Base-by-base conservation (phyloP, 2,888 invertebrate genomes). In the Drosophila cracens region DNA sequence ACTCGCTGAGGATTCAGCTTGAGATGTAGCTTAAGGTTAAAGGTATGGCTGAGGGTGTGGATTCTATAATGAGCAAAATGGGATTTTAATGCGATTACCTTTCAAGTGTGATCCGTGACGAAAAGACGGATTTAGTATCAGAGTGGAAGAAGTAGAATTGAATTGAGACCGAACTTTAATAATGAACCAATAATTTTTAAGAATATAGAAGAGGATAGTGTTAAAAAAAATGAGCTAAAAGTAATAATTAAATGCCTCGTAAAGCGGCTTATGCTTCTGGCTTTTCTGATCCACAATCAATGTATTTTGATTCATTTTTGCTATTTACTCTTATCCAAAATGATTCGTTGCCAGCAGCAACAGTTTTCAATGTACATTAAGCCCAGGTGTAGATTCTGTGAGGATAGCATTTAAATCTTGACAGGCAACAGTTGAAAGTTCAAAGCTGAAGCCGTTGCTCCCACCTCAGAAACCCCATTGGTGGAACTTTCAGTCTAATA, bases 351-450 rank as follows among this genome's bases (percentile, higher is more conserved):
- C 36, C 46, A 38, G 27, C n/a, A 40, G 56, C 49, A 51, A 57
- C 52, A 61, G 46, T 58, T 59, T 21, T 21, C 34, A 51, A 40
- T 38, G 29, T 36, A 43, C 46, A 53, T 62, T 54, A 64, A 53
- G 51, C 8, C 11, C 38, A 27, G 60, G 60, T 54, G 40, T 59
- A 38, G 13, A 40, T 67, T 67, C 13, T 13, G 29, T 8, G n/a
- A 40, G 40, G 31, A 70, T 34, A 40, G n/a, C 58, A 70, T 46
- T 46, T 18, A 31, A 61, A 27, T n/a, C 46, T 52, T 66, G 63
- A 60, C 69, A 64, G 76, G 76, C 81, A 81, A 76, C 81, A 73
- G 70, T 72, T 78, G 56, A 78, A 54, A 75, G 71, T 81, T 75
- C 27, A 82, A 67, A 69, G 56, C 71, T 76, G 70, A 52, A 79